Evolutionary conservation across 2,113 vertebrate genomes (phyloP).

Genomic region (Carlito syrichta): DNA sequence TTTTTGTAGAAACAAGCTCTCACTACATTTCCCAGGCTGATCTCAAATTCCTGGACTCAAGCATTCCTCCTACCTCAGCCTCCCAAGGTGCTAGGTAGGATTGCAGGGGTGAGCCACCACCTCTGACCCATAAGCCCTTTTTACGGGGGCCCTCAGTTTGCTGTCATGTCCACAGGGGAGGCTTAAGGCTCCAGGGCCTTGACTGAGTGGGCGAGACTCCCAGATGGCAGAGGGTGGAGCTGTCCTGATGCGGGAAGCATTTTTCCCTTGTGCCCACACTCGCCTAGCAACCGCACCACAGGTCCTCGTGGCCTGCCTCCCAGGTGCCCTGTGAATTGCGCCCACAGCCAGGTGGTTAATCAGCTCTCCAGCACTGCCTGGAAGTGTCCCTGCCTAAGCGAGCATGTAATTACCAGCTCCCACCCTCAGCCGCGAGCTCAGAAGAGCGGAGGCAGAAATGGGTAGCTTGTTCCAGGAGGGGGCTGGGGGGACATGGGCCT

Average conservation of each 20-base stretch:
- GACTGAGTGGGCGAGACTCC: neutral
- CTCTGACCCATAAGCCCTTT: no score
- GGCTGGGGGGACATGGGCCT: neutral
- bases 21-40: no score
- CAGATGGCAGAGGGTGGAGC: neutral
- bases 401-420: neutral
- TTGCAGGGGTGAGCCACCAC: no score
- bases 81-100: no score
- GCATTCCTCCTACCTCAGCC: no score
- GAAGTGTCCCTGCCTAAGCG: neutral
- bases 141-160: neutral
- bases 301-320: neutral
- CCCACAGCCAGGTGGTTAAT: neutral
- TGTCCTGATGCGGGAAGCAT: accelerated
- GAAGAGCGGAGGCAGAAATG: neutral
- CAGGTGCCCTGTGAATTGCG: neutral
- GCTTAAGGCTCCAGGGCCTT: neutral
- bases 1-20: no score
- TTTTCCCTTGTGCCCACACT: neutral
- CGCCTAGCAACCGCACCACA: accelerated
- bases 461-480: neutral
- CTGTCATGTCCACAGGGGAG: neutral
- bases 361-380: neutral
- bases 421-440: neutral
- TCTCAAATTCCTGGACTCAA: no score